Evolutionary conservation across 2,797 vertebrate genomes (phyloP).

Genomic region (Phrynocephalus forsythii): DNA sequence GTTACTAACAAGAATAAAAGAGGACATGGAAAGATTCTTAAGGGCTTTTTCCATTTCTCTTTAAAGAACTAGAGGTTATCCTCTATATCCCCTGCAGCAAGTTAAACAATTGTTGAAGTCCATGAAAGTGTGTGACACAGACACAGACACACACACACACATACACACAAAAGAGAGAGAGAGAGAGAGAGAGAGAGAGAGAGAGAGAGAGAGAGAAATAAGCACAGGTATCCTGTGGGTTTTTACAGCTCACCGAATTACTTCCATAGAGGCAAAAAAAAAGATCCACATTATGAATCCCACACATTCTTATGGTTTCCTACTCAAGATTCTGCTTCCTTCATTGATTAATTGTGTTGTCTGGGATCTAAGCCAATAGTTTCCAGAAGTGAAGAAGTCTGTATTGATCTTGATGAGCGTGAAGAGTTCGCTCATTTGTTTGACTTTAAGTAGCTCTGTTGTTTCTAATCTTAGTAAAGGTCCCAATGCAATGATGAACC

Average conservation of each 20-base stretch:
- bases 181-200: too few relatives aligned
- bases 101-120: conserved; percentile 6
- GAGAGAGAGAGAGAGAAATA: background rate
- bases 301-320: conserved; percentile 23
- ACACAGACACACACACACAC: background rate
- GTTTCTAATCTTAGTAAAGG: conserved; percentile 52
- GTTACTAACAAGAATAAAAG: background rate
- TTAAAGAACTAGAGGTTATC: background rate
- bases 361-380: conserved; percentile 54
- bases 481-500: conserved; percentile 57
- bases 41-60: background rate
- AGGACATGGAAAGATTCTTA: background rate
- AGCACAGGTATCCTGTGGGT: background rate
- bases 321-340: conserved; percentile 20
- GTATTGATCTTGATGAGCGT: conserved; percentile 64
- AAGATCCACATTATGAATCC: background rate
- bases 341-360: conserved; percentile 50
- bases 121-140: background rate
- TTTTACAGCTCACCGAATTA: background rate
- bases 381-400: conserved; percentile 63
- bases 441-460: conserved; percentile 56
- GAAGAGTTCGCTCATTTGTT: conserved; percentile 59
- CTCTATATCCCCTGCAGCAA: background rate
- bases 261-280: conserved; percentile 2
- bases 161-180: too few relatives aligned